Evolutionary conservation across 2,888 invertebrate species (phyloP).

Genomic region (Diaprepes abbreviatus): DNA sequence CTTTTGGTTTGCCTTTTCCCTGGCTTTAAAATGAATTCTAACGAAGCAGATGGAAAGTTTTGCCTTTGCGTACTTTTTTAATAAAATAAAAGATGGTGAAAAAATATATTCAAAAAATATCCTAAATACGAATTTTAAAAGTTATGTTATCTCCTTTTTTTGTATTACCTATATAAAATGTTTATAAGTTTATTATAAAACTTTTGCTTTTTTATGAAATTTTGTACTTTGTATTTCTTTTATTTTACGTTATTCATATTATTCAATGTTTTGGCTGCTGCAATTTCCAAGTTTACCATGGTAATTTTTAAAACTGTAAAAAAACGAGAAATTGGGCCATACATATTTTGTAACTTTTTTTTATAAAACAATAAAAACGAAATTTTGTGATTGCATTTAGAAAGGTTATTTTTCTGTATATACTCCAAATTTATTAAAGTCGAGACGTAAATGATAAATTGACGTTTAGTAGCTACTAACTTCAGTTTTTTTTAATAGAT

Average conservation of each 20-base stretch:
- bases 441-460: too few relatives aligned
- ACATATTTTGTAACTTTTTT: too few relatives aligned
- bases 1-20: background rate
- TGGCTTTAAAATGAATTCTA: constrained; percentile 7
- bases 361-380: too few relatives aligned
- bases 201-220: background rate
- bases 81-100: constrained; percentile 12
- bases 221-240: background rate
- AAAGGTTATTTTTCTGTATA: too few relatives aligned
- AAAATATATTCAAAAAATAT: constrained; percentile 4
- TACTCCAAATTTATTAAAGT: too few relatives aligned
- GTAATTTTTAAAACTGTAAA: too few relatives aligned
- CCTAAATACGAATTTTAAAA: background rate
- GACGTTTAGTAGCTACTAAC: too few relatives aligned
- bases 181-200: background rate
- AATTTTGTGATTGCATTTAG: too few relatives aligned
- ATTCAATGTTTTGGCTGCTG: too few relatives aligned
- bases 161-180: constrained; percentile 4
- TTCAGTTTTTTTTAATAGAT: too few relatives aligned
- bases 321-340: too few relatives aligned
- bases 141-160: background rate
- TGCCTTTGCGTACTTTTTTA: constrained; percentile 7
- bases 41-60: constrained; percentile 11
- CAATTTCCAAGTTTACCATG: too few relatives aligned
- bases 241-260: background rate